Evolutionary conservation across 2,797 vertebrate species (phyloP).

Genomic region (Euthynnus affinis): DNA sequence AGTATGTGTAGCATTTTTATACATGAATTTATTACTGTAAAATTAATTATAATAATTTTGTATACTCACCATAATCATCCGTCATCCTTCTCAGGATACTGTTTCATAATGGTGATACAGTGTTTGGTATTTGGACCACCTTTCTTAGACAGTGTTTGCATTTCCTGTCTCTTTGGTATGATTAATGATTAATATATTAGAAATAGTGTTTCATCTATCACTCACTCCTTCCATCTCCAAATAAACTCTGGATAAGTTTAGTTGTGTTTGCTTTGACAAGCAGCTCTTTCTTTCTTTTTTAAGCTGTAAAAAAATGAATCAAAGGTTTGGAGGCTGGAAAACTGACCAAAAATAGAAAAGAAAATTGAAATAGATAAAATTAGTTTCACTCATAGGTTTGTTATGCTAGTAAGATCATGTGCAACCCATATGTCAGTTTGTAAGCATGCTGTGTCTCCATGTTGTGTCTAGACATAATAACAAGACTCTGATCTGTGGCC

Average conservation of each 20-base stretch:
- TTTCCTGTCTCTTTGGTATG: neutral
- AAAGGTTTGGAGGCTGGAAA: neutral
- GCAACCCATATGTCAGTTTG: neutral
- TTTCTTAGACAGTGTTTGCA: neutral
- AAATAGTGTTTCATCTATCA: no score
- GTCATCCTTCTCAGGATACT: neutral
- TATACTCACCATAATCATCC: conserved; percentile 2
- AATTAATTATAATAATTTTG: conserved; percentile 2
- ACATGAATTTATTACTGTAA: neutral
- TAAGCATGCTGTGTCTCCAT: neutral
- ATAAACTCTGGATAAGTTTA: neutral
- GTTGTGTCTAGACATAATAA: neutral
- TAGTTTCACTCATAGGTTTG: neutral
- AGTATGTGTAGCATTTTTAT: neutral
- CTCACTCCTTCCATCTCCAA: neutral
- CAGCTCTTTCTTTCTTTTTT: neutral
- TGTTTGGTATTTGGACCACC: neutral
- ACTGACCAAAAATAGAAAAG: neutral
- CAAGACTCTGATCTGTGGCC: neutral
- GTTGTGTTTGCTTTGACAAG: neutral
- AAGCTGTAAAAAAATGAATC: neutral
- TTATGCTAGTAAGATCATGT: neutral
- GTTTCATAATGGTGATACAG: no score
- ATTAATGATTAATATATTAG: neutral
- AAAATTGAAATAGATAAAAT: no score